phyloP scores from a whole-genome alignment of 2,113 vertebrate genomes.

The Rhea americana region DNA sequence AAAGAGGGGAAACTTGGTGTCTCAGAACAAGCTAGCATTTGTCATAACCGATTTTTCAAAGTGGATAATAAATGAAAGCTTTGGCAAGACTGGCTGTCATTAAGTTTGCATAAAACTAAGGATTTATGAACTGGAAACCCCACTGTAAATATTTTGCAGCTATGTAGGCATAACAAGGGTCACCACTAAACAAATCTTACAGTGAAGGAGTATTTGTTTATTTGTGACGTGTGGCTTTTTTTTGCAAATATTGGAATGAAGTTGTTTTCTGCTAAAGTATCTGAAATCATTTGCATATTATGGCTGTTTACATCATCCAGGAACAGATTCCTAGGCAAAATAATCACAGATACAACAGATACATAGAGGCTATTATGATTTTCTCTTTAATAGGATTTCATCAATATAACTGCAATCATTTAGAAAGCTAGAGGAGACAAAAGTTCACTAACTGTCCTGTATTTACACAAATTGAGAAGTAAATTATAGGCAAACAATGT shows the following conservation, averaged over 20 bases:
- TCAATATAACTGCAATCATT: background rate
- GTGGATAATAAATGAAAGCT: conserved; percentile 6
- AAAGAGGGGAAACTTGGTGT: background rate
- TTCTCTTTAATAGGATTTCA: background rate
- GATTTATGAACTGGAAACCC: conserved; percentile 24
- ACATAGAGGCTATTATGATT: background rate
- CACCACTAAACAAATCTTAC: background rate
- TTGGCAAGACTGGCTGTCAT: conserved; percentile 27
- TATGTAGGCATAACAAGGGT: background rate
- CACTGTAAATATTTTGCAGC: background rate
- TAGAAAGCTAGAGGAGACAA: background rate
- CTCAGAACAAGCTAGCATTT: conserved; percentile 34
- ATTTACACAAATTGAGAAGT: background rate
- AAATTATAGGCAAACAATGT: background rate
- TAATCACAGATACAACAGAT: background rate
- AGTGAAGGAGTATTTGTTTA: background rate
- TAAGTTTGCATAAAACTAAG: conserved; percentile 22
- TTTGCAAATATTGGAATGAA: background rate
- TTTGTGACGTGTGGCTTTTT: background rate
- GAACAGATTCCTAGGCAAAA: background rate
- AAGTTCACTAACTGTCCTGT: background rate
- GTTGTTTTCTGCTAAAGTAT: background rate
- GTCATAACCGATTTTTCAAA: conserved; percentile 38
- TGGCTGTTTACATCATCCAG: background rate
- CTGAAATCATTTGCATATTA: background rate